phyloP scores from a whole-genome alignment of 2,888 invertebrate species.

The Encarsia formosa region DNA sequence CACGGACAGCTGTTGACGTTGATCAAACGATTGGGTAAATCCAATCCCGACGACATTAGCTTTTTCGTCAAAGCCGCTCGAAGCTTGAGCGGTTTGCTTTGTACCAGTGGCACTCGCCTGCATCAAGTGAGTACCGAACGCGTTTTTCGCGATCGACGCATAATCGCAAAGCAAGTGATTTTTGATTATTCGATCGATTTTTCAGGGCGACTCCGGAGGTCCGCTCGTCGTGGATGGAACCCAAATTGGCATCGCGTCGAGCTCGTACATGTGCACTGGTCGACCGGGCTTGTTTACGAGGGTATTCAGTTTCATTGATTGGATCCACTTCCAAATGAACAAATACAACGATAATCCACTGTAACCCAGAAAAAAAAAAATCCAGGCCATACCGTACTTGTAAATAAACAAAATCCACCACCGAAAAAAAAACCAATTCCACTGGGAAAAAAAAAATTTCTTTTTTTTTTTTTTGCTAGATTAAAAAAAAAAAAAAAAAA shows the following conservation, averaged over 20 bases:
- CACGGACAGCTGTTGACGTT: neutral
- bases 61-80: conserved; percentile 2
- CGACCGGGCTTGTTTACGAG: conserved; percentile 3
- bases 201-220: conserved; percentile 13
- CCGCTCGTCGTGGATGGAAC: conserved; percentile 2
- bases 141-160: too few relatives aligned
- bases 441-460: neutral
- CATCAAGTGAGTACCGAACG: too few relatives aligned
- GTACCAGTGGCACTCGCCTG: neutral
- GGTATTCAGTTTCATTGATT: conserved; percentile 2
- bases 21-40: neutral
- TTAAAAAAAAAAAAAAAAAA: neutral
- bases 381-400: neutral
- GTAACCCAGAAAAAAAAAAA: neutral
- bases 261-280: conserved; percentile 7
- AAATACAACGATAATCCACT: conserved; percentile 1
- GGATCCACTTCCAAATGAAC: conserved; percentile 4
- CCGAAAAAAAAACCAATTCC: too few relatives aligned
- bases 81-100: neutral
- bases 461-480: neutral
- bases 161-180: too few relatives aligned
- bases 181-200: neutral
- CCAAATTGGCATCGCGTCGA: conserved; percentile 10
- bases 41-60: neutral
- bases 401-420: too few relatives aligned